Base-by-base conservation (phyloP, 2,113 vertebrate genomes). In the Trogon surrucura region DNA sequence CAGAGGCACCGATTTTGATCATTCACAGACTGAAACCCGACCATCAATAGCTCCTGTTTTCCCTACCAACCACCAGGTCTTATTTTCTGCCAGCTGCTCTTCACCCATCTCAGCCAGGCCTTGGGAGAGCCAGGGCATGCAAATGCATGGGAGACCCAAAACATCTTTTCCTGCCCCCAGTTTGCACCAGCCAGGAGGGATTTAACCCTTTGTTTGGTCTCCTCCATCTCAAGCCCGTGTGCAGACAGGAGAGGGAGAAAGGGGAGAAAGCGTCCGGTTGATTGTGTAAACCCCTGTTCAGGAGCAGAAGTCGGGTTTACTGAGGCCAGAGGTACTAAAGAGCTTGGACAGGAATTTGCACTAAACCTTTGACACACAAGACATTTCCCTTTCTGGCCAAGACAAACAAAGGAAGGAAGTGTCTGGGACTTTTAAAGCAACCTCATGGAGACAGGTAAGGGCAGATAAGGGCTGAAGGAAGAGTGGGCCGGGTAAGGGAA, bases 391-490 rank as follows among this genome's bases (percentile, higher is more conserved):
- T 97, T 93, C 89, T 79, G 81, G 96, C 96, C 96, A 97, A 97
- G 88, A 85, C 89, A 96, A 97, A 96, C 96, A 96, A 88, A 95
- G 96, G 97, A 97, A 97, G 96, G 96, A 96, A 97, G 20, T 80
- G 94, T 97, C 94, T 91, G 92, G 96, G 94, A 97, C 95, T 96
- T 95, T 86, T 90, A 89, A 95, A 96, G 91, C 29, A 32, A 86
- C 94, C 94, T 23, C 64, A 13, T 84, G 96, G 96, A 91, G 95
- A 95, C 95, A 97, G 96, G 96, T 97, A 74, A 96, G 95, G 95
- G 93, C 91, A 96, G 96, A 97, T 97, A 97, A 97, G 96, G 80
- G 94, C 91, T 81, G 94, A 60, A 97, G 96, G 95, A 97, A 97
- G 94, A 97, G 93, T 41, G 95, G 94, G 91, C 1, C 81, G 94